Evolutionary conservation across 2,888 invertebrate genomes (phyloP), one percentile per base, ranked within the genome.

Genomic region (Lasius platythorax): DNA sequence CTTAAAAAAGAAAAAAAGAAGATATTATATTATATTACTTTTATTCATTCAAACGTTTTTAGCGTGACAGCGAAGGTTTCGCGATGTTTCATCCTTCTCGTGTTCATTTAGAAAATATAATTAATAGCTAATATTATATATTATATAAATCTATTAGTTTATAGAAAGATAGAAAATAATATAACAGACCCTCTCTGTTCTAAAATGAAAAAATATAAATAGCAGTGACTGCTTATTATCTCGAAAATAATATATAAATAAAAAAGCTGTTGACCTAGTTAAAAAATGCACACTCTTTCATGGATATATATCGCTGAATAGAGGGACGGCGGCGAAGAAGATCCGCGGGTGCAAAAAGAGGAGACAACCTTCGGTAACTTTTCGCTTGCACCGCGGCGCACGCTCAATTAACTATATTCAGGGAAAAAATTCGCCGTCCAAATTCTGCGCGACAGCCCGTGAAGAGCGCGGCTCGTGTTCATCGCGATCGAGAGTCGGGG

Each of bases 401-500:
- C 93, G 93, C 92, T 94, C 94, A 94, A 94, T 94, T 94, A 93
- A 92, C 91, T 92, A 92, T 92, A 91, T 91, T 91, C 90, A 87
- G 87, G 86, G 91, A 91, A 93, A 94, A 93, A 90, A 94, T 90
- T 90, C 89, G 89, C 91, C 91, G 91, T 90, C 90, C 87, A 94
- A 93, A 95, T 94, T 91, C 92, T 92, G 93, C 88, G 94, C 94
- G 94, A 95, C 94, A 93, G 94, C 91, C 93, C 92, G 94, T 94
- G 91, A 94, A 94, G 91, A 88, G 89, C 87, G 85, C 84, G 91
- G 93, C 93, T 93, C 93, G 92, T 93, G 93, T 94, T 94, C 92
- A 87, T 81, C 88, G 88, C 90, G 87, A 85, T 76, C 53, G 75
- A 67, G 70, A 82, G 63, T 50, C 64, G 75, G 50, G 50, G 33